Base-by-base conservation (phyloP, 2,113 vertebrate species). In the Condylura cristata region DNA sequence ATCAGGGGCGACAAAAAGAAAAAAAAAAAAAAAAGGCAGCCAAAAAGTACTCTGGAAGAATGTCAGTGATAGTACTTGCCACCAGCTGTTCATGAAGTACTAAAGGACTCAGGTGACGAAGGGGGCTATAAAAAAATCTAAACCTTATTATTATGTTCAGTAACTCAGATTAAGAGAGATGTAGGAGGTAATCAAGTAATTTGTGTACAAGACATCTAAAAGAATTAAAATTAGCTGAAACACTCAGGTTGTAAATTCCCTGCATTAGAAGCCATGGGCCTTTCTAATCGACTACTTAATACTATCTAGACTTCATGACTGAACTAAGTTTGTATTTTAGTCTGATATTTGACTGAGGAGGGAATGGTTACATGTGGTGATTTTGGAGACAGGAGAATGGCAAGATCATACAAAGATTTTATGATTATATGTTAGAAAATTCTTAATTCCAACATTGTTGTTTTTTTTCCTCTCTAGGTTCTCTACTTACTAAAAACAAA, bases 201-300 rank as follows among this genome's bases (percentile, higher is more conserved):
- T 89, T 96, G 76, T 79, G 70, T 83, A 93, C 53, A 65, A 94
- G 87, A 66, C 37, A 93, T 91, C 71, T 81, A 58, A 95, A 91
- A 85, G 91, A 94, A 96, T 82, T 89, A 91, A 97, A 97, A 97
- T 97, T 76, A 97, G 89, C 74, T 86, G 63, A 86, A 95, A 90
- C 91, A 75, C 87, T 60, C 71, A 87, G 89, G 91, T 68, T 87
- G 56, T 89, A 95, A 93, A 56, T 81, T 86, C 68, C 58, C 56
- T 82, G 48, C 75, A 56, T 53, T 81, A 75, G 90, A 94, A 93
- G 63, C 60, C 74, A 92, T 13, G 34, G 26, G 37, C 13, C 53
- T 72, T 96, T 74, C 86, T 95, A 97, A 96, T 37, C 89, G 76
- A 82, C 65, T 93, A 71, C 53, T 89, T 89, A 58, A 82, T 51